Conservation (phyloP, 2,888 invertebrate species). For the Erpobdella octoculata region DNA sequence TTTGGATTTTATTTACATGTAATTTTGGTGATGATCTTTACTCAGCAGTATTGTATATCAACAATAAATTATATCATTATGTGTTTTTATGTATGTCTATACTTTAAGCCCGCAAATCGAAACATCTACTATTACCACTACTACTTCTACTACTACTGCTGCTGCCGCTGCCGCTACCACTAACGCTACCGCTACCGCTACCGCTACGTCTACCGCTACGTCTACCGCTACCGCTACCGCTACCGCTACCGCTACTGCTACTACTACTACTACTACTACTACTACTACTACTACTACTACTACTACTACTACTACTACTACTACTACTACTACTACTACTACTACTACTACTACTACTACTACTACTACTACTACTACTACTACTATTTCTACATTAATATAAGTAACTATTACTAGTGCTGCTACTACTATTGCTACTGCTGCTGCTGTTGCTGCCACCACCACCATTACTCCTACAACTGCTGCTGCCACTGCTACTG, state of each 20-base stretch:
- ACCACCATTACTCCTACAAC: background rate
- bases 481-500: background rate
- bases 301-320: constrained; percentile 15
- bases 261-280: constrained; percentile 4
- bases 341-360: constrained; percentile 17
- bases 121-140: background rate
- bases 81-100: too few species aligned
- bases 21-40: too few species aligned
- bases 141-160: background rate
- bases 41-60: too few species aligned
- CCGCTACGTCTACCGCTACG: background rate
- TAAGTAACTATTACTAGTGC: background rate
- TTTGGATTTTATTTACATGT: too few species aligned
- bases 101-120: too few species aligned
- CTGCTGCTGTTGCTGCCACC: background rate
- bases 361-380: constrained; percentile 17
- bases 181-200: background rate
- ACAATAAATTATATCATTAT: too few species aligned
- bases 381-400: background rate
- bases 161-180: background rate
- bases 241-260: background rate
- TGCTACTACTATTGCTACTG: background rate
- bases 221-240: background rate
- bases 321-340: constrained; percentile 17
- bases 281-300: constrained; percentile 17